Evolutionary conservation across 2,113 vertebrate genomes (phyloP), one percentile per base, ranked within the genome.

Genomic region (Carassius auratus): DNA sequence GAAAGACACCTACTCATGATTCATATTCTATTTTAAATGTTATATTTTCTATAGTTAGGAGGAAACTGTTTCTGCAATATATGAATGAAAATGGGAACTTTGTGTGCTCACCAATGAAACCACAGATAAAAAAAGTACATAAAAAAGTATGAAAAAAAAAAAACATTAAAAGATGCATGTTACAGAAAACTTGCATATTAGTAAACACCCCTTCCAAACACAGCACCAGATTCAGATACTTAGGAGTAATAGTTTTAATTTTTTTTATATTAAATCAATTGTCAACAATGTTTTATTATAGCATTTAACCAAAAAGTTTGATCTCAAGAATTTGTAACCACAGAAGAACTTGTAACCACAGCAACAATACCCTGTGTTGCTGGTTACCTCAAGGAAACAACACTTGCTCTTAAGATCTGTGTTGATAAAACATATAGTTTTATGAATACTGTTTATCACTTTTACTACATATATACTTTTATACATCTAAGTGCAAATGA

Each of bases 1-100:
- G 62, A 52, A 68, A 48, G 12, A 73, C 50, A 57, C 81, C 81
- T 73, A 73, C 81, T 83, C 68, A 83, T 83, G 81, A 83, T 83
- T 83, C 81, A 73, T 21, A 83, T 38, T 42, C 66, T 83, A 83
- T 83, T 73, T 83, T 83, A 30, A 73, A 33, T 26, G 50, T 14
- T 83, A 23, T 19, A 42, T 55, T 42, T 55, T 83, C 45, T 69
- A 82, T 82, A 52, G 62, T 66, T 80, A 45, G 78, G n/a, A 23
- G 17, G 14, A 3, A 48, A 66, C 42, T 50, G 15, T 69, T 69
- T 69, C 45, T 21, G n/a, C 62, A 14, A 13, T 33, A 14, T 64
- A 23, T 66, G 36, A 13, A 66, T 81, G 1, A 5, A 12, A 48
- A 36, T 81, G 15, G 15, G 36, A 55, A 69, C 23, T 6, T n/a